phyloP scores from a whole-genome alignment of 2,797 vertebrate species.

The Myotis planiceps region DNA sequence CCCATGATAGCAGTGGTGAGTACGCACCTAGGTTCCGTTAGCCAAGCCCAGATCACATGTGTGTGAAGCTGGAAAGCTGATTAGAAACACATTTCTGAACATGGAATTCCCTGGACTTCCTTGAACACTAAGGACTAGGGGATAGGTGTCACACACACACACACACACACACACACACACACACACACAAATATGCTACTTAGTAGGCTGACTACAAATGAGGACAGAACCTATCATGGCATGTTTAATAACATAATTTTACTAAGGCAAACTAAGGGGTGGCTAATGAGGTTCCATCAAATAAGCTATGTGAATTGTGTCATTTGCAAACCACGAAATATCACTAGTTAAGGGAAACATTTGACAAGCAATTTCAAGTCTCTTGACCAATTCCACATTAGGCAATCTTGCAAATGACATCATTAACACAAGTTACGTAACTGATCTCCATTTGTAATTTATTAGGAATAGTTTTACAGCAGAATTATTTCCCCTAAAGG shows the following conservation, averaged over 20 bases:
- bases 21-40: not conserved
- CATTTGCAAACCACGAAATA: conserved; percentile 65
- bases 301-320: conserved; percentile 61
- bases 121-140: conserved; percentile 53
- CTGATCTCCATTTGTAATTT: conserved; percentile 51
- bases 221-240: conserved; percentile 45
- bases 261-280: conserved; percentile 48
- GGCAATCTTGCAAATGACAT: conserved; percentile 67
- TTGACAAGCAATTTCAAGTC: conserved; percentile 67
- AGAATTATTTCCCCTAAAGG: conserved; percentile 41
- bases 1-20: not conserved
- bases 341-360: conserved; percentile 68
- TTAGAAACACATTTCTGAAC: not conserved
- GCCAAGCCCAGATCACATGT: not conserved
- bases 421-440: conserved; percentile 73
- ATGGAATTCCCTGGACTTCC: conserved; percentile 40
- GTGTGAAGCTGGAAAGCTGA: not conserved
- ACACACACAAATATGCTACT: not conserved
- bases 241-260: conserved; percentile 73
- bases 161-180: not conserved
- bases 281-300: conserved; percentile 68
- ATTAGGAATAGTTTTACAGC: conserved; percentile 52
- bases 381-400: conserved; percentile 65
- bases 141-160: conserved; percentile 21
- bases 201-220: conserved; percentile 10